phyloP scores from a whole-genome alignment of 2,888 invertebrate species.

The Quadroppia sp. region DNA sequence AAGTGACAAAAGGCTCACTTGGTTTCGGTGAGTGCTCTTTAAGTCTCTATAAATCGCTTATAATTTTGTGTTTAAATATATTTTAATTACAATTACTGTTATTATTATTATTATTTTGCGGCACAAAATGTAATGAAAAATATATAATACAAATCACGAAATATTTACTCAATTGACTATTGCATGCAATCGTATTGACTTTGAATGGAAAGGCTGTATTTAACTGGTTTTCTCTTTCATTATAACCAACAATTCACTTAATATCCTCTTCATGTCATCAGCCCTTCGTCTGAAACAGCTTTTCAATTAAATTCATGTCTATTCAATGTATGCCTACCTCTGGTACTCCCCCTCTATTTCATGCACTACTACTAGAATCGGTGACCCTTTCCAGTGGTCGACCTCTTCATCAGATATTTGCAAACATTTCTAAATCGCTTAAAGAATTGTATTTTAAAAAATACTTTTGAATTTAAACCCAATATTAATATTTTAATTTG shows the following conservation, averaged over 20 bases:
- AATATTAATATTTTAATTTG: no score
- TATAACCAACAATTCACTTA: conserved; percentile 10
- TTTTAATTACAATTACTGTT: not conserved
- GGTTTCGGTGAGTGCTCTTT: conserved; percentile 64
- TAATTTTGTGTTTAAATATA: conserved; percentile 50
- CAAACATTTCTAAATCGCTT: no score
- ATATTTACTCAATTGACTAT: no score
- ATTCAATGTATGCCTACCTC: conserved; percentile 13
- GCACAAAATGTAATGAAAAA: not conserved
- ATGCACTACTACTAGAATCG: no score
- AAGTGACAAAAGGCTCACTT: conserved; percentile 62
- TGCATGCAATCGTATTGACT: not conserved
- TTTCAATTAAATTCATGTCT: not conserved
- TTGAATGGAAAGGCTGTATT: not conserved
- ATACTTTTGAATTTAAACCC: no score
- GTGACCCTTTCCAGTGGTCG: no score
- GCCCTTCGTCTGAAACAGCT: not conserved
- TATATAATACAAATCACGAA: no score
- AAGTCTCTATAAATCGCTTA: not conserved
- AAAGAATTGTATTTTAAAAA: no score
- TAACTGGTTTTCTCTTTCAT: conserved; percentile 14
- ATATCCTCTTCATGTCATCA: conserved; percentile 3
- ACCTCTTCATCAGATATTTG: no score
- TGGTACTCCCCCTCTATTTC: not conserved
- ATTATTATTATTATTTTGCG: not conserved